Conservation (phyloP, 2,797 vertebrate species). For the Falco berigora region DNA sequence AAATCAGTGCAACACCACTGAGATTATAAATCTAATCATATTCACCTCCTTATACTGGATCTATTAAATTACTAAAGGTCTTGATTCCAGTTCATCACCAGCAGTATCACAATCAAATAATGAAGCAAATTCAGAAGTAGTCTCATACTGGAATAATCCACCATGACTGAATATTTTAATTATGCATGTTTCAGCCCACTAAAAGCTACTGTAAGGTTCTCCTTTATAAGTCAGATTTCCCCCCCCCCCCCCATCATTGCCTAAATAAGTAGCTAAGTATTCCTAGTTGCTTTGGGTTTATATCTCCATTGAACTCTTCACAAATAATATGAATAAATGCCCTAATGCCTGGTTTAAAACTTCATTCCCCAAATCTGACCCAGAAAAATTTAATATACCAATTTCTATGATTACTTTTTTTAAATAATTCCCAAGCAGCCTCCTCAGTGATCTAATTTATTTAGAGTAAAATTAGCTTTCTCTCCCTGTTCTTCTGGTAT, state of each 20-base stretch:
- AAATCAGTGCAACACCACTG: background rate
- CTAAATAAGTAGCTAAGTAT: background rate
- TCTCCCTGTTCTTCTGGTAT: background rate
- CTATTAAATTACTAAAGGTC: constrained; percentile 29
- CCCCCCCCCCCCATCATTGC: background rate
- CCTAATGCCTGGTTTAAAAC: background rate
- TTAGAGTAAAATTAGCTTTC: constrained; percentile 44
- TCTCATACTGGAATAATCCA: constrained; percentile 1
- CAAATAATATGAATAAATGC: background rate
- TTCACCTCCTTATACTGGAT: background rate
- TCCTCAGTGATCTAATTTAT: constrained; percentile 35
- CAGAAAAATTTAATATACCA: constrained; percentile 36
- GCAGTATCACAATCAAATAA: constrained; percentile 16
- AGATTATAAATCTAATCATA: background rate
- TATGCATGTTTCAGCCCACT: background rate
- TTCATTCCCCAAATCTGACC: constrained; percentile 26
- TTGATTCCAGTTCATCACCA: constrained; percentile 23
- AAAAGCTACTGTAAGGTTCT: background rate
- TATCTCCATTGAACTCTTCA: background rate
- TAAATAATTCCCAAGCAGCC: constrained; percentile 26
- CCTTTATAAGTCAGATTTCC: background rate
- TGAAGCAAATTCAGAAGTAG: constrained; percentile 17
- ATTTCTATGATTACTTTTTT: constrained; percentile 33
- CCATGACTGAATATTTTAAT: background rate
- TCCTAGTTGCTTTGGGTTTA: background rate